A percentile compares a stretch with the other conserved stretches of the same genome.
These are phyloP conservation scores for Plutomurus gul DNA, from an alignment of 1,140 invertebrate species.

Conservation along the genomic window DNA sequence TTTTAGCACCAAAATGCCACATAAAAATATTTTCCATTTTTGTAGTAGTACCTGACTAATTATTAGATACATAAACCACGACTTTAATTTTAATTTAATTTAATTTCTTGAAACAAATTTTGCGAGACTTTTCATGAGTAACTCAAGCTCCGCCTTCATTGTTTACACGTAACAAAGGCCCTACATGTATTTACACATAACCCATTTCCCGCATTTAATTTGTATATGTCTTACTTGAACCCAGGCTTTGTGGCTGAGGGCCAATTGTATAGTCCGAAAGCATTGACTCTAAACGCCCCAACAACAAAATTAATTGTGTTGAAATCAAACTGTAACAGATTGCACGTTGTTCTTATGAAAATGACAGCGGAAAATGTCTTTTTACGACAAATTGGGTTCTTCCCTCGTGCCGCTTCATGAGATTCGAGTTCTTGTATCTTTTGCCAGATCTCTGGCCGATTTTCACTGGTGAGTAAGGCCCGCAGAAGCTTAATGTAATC, in stretches of 20 bases:
- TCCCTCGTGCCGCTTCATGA: slow-evolving; percentile 64
- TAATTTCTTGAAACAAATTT: too few relatives aligned
- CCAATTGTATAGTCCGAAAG: slow-evolving; percentile 57
- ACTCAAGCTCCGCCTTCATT: too few relatives aligned
- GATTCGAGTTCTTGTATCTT: slow-evolving; percentile 67
- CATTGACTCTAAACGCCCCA: slow-evolving; percentile 70
- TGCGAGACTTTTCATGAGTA: too few relatives aligned
- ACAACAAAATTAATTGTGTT: slow-evolving; percentile 68
- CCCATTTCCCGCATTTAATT: background rate
- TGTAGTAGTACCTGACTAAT: too few relatives aligned
- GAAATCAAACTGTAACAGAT: slow-evolving; percentile 61
- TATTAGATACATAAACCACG: too few relatives aligned
- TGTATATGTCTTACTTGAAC: background rate
- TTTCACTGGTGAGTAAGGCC: slow-evolving; percentile 67
- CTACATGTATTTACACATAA: too few relatives aligned
- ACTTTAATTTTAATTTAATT: too few relatives aligned
- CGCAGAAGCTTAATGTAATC: slow-evolving; percentile 71
- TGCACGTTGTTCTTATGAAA: slow-evolving; percentile 65
- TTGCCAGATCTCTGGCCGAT: slow-evolving; percentile 65
- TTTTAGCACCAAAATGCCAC: too few relatives aligned
- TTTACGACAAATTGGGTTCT: slow-evolving; percentile 64
- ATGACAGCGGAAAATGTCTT: slow-evolving; percentile 66
- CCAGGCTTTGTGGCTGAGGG: background rate
- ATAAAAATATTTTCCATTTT: too few relatives aligned
- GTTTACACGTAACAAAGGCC: too few relatives aligned